Evolutionary conservation across 1,140 invertebrate species (phyloP), one percentile per base, ranked within the genome.

Genomic region (Wasmannia auropunctata): DNA sequence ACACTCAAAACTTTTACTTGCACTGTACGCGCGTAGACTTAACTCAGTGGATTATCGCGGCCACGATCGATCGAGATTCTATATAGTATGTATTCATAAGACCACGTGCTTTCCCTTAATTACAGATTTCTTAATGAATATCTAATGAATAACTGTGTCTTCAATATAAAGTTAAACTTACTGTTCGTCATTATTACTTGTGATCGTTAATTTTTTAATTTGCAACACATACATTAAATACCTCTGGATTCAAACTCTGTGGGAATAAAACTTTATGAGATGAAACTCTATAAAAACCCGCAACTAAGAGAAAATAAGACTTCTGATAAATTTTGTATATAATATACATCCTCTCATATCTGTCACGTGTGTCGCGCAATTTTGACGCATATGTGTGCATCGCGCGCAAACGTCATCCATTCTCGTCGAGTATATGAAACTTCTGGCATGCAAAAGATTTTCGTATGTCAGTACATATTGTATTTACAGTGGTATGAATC

Each of bases 371-470:
- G n/a, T 74, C 79, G 51, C 37, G 51, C 79, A 74, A 83, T 83
- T 83, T 74, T 46, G 22, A 22, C 22, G 54, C 46, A 37, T 76
- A 22, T 28, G 46, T 58, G 67, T 75, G 56, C 65, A 43, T 72
- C 79, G 79, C 49, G 51, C 67, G 79, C 51, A 72, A 83, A 74
- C 67, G 67, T 83, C 67, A 74, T 74, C 79, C 37, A 83, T 74
- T 72, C 69, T 81, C 51, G 65, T 58, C 67, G 54, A 51, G 51
- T 60, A 56, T 34, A 70, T 74, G 40, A 74, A 58, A 81, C 65
- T 81, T 81, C 34, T 69, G 63, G 31, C 34, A 31, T 56, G 79
- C 79, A 46, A 51, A 74, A 74, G 54, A 34, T 58, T 83, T 72
- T 51, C 25, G 25, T 58, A 56, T 14, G 79, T 58, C 79, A 70